Conservation (phyloP, 2,113 vertebrate genomes). For the Petrocephalus microphthalmus region DNA sequence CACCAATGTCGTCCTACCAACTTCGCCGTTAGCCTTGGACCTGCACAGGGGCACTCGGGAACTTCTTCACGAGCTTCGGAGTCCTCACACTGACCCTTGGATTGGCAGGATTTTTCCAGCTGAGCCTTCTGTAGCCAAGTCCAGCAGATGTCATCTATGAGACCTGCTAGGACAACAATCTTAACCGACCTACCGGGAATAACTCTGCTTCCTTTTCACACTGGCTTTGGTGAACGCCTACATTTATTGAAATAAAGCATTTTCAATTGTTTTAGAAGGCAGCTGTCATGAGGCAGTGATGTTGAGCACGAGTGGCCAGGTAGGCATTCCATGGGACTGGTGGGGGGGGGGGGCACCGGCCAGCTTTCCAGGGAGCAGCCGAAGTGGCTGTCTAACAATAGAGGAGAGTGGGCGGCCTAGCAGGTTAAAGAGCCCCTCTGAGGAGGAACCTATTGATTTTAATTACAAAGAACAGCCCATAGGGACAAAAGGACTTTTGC, state of each 20-base stretch:
- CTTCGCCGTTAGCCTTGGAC: not conserved
- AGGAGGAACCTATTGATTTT: slow-evolving; percentile 99
- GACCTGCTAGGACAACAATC: not conserved
- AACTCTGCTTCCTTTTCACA: not conserved
- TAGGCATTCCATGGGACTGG: not conserved
- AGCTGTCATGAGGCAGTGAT: not conserved
- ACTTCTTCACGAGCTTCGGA: not conserved
- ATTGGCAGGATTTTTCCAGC: not conserved
- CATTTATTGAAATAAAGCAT: not conserved
- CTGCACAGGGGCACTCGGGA: not conserved
- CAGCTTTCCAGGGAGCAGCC: slow-evolving; percentile 22
- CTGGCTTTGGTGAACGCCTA: not conserved
- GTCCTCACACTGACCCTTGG: not conserved
- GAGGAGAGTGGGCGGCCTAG: slow-evolving; percentile 40
- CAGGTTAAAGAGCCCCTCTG: slow-evolving; percentile 71
- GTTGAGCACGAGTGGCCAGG: not conserved
- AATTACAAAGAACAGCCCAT: slow-evolving; percentile 92
- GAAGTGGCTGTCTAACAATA: slow-evolving; percentile 34
- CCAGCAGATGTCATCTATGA: not conserved
- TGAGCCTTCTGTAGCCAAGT: not conserved
- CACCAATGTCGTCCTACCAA: not conserved
- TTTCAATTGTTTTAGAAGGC: not conserved
- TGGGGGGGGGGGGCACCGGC: not conserved
- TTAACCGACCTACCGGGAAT: not conserved
- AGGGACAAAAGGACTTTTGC: slow-evolving; percentile 84